Evolutionary conservation across 1,140 invertebrate species (phyloP).

Genomic region (Artemia franciscana): DNA sequence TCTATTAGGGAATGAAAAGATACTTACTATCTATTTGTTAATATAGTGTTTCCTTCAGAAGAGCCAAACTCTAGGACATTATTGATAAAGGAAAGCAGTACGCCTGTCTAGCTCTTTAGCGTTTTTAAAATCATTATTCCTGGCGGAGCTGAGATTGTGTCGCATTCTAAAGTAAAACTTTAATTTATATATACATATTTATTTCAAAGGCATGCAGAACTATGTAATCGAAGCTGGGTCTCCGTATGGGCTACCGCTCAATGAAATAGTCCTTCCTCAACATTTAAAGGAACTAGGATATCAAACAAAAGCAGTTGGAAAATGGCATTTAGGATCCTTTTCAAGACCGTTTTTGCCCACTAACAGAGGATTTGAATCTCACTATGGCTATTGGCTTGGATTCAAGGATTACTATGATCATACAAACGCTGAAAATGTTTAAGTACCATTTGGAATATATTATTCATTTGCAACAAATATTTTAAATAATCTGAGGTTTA

Average conservation of each 20-base stretch:
- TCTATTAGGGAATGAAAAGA: too few species aligned
- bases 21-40: too few species aligned
- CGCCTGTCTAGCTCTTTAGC: too few species aligned
- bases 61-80: too few species aligned
- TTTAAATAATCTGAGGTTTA: too few species aligned
- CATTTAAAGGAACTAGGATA: slow-evolving; percentile 25
- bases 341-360: slow-evolving; percentile 31
- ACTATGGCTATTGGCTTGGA: slow-evolving; percentile 36
- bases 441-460: too few species aligned
- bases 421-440: not conserved
- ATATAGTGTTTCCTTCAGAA: too few species aligned
- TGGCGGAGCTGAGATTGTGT: too few species aligned
- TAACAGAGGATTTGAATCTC: slow-evolving; percentile 35
- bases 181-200: not conserved
- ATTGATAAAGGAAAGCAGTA: too few species aligned
- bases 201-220: slow-evolving; percentile 13
- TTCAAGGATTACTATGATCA: slow-evolving; percentile 37
- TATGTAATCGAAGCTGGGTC: slow-evolving; percentile 14
- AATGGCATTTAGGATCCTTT: slow-evolving; percentile 41
- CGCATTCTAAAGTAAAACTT: not conserved
- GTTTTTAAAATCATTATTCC: too few species aligned
- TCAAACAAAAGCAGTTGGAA: slow-evolving; percentile 37
- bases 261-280: slow-evolving; percentile 19
- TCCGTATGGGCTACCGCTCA: slow-evolving; percentile 17
- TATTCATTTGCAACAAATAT: too few species aligned